Evolutionary conservation across 2,888 invertebrate genomes (phyloP), one percentile per base, ranked within the genome.

Genomic region (Lacanobia wlatinum): DNA sequence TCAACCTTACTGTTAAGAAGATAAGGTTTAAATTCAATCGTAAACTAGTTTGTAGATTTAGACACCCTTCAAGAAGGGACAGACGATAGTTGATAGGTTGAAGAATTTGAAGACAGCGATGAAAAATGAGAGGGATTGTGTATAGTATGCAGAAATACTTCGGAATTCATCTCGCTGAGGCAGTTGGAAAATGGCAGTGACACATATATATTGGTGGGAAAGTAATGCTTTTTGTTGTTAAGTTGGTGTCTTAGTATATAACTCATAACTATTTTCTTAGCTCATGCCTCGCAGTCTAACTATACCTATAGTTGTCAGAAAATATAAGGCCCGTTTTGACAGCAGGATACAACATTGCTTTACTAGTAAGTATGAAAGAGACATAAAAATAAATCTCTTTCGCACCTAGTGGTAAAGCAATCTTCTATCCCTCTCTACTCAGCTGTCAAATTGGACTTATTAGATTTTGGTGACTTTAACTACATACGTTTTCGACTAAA

Each of bases 31-130:
- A 63, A 68, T 63, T 71, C 48, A 10, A 10, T 71, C 12, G n/a
- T 18, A 14, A 40, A 68, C 28, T 40, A 1, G 5, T 28, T 46
- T 65, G 34, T 48, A 60, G 56, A n/a, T 59, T 67, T 63, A 59
- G 46, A n/a, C 23, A 56, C 55, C 68, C 75, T 68, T 70, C 50
- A 60, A 70, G 62, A 60, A 63, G 63, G 21, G 68, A 76, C 23
- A 38, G 66, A 63, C 40, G 56, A 65, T 75, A 52, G 68, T 68
- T 63, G 63, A 69, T 70, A 70, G 65, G 43, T 69, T 61, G 62
- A 64, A 69, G 21, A 72, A 62, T 69, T 82, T 61, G 60, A 59
- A 70, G 67, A 65, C 52, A 70, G 73, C 63, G 58, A 58, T 76
- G 70, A 83, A 74, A 69, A 60, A 50, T 69, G 56, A 18, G 28